Evolutionary conservation across 2,888 invertebrate species (phyloP), one percentile per base, ranked within the genome.

Genomic region (Tridacna gigas): DNA sequence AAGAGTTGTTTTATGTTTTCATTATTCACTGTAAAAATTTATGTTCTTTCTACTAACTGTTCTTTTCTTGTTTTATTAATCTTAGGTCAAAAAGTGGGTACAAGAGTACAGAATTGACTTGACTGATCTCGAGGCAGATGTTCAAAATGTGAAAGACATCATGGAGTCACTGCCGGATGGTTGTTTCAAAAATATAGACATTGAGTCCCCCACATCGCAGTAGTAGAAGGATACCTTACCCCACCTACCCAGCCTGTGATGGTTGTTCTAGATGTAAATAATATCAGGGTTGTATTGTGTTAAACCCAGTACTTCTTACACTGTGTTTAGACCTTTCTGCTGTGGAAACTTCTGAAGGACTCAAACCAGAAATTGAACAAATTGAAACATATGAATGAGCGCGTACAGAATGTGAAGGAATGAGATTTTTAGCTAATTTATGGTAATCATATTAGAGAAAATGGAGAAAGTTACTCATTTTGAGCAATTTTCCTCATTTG

Each of bases 111-210:
- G 88, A 60, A 86, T 83, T n/a, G 92, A 94, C 65, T 89, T 93
- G 11, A 79, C 85, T 18, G 90, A 91, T 60, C 88, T 94, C 11
- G 89, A 87, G 47, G 83, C 86, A 47, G 93, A 93, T 25, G 94
- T 94, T 1, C 90, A 91, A 47, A 94, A 94, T 88, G 92, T 94
- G 45, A 86, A 89, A 77, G 91, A 92, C 76, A 94, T 94, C 75
- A 92, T 91, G 71, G 91, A 92, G 65, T 92, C 93, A 0, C 91
- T 94, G 45, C 94, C 94, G 0, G 86, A 90, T 20, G 92, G 91
- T 15, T 94, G 94, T 86, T 94, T 91, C 88, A 93, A 93, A 80
- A 91, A 90, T 82, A 92, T 92, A 67, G 90, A 90, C 77, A 91
- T 91, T 66, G 91, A 91, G 77, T 83, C 90, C 0, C 89, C 90